Percentiles rank a stretch among this genome's conserved stretches.
phyloP scores from a whole-genome alignment of 2,113 vertebrate genomes.

The Catharus minimus region DNA sequence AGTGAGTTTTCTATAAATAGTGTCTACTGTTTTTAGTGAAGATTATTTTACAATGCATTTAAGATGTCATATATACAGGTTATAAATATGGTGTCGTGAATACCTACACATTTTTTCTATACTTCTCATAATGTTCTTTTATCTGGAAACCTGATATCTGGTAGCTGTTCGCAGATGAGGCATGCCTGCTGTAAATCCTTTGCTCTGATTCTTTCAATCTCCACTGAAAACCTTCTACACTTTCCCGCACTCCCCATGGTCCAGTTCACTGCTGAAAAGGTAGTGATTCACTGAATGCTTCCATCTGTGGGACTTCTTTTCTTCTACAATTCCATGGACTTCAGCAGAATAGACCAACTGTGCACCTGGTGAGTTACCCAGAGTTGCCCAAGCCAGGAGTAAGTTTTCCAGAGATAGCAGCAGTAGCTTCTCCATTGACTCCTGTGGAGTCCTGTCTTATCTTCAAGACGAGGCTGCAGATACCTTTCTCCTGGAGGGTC shows the following conservation, averaged over 20 bases:
- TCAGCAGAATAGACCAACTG: background rate
- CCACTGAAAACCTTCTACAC: background rate
- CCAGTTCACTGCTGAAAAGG: background rate
- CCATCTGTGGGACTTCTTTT: background rate
- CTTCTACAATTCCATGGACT: background rate
- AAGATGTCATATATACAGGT: background rate
- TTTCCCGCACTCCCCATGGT: rapidly evolving
- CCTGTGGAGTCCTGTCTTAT: background rate
- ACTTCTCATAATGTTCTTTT: background rate
- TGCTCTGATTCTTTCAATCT: background rate
- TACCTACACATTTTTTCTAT: background rate
- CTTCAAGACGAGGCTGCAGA: background rate
- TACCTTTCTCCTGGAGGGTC: background rate
- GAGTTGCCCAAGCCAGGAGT: background rate
- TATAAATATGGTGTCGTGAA: background rate
- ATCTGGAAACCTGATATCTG: background rate
- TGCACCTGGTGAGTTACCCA: background rate
- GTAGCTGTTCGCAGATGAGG: background rate
- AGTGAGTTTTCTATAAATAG: background rate
- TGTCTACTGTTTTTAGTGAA: background rate
- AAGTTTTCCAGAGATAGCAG: background rate
- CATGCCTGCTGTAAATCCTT: background rate
- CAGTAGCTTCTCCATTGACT: background rate
- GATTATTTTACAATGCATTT: background rate
- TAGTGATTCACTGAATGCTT: background rate